A percentile compares a stretch with the other conserved stretches of the same genome.
Conservation (phyloP, 2,797 vertebrate genomes). For the Cryptoprocta ferox region DNA sequence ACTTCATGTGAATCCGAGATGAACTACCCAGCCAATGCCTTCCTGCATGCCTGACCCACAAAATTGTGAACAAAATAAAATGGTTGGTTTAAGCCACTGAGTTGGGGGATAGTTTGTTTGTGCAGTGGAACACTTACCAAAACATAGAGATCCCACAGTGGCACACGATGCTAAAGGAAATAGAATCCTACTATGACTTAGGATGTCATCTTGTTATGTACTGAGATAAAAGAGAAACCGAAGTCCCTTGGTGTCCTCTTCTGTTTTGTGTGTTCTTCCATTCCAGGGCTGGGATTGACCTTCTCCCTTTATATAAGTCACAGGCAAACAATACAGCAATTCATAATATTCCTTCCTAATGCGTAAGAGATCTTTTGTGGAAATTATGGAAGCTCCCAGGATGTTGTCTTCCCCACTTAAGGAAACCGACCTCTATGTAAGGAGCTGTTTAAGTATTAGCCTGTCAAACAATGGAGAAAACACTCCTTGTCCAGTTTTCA, state of each 20-base stretch:
- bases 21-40: background rate
- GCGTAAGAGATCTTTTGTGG: background rate
- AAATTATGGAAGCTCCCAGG: background rate
- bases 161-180: background rate
- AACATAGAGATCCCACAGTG: background rate
- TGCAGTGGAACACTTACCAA: background rate
- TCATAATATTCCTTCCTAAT: background rate
- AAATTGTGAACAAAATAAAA: background rate
- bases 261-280: background rate
- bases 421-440: background rate
- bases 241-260: background rate
- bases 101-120: background rate
- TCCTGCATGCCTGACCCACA: background rate
- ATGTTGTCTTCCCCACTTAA: background rate
- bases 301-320: background rate
- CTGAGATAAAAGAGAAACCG: background rate
- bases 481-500: background rate
- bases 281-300: background rate
- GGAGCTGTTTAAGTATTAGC: background rate
- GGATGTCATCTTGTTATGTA: background rate
- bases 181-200: background rate
- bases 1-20: background rate
- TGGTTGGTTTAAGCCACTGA: background rate
- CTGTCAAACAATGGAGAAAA: background rate
- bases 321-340: background rate